Percentiles rank a stretch among this genome's conserved stretches.
phyloP scores from a whole-genome alignment of 2,888 invertebrate genomes.

The Sclerodermus sp. region DNA sequence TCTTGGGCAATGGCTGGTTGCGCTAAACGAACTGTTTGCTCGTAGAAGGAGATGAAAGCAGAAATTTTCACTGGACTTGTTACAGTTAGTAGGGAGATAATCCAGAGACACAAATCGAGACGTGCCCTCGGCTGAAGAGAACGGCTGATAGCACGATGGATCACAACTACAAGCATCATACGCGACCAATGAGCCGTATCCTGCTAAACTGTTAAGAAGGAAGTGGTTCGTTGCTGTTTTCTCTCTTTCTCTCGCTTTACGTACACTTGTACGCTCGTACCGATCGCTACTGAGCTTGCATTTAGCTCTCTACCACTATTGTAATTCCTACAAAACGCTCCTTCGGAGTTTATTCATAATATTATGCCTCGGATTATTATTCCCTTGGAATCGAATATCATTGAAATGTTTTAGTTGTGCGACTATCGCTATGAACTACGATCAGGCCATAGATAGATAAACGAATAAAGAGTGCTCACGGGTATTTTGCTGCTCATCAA shows the following conservation, averaged over 20 bases:
- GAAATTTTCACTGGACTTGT: too few relatives aligned
- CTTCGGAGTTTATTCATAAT: too few relatives aligned
- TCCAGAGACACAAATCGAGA: constrained; percentile 9
- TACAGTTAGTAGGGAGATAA: too few relatives aligned
- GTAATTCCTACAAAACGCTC: too few relatives aligned
- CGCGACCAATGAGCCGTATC: constrained; percentile 58
- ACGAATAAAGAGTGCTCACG: constrained; percentile 64
- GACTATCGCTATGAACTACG: background rate
- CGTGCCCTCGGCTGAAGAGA: constrained; percentile 35
- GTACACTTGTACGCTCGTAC: too few relatives aligned
- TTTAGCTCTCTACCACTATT: too few relatives aligned
- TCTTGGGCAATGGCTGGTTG: too few relatives aligned
- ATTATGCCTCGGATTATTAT: background rate
- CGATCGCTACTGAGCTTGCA: too few relatives aligned
- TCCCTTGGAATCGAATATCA: too few relatives aligned
- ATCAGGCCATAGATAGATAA: background rate
- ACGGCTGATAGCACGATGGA: constrained; percentile 48
- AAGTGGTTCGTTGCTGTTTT: constrained; percentile 57
- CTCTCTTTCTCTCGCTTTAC: constrained; percentile 16
- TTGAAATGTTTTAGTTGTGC: too few relatives aligned
- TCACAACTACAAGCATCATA: constrained; percentile 51
- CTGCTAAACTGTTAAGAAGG: constrained; percentile 60
- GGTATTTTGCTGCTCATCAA: constrained; percentile 90
- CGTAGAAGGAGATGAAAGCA: too few relatives aligned
- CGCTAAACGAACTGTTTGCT: too few relatives aligned